These are phyloP conservation scores for Machimus rusticus DNA, from an alignment of 2,888 invertebrate genomes.

Conservation along the genomic window DNA sequence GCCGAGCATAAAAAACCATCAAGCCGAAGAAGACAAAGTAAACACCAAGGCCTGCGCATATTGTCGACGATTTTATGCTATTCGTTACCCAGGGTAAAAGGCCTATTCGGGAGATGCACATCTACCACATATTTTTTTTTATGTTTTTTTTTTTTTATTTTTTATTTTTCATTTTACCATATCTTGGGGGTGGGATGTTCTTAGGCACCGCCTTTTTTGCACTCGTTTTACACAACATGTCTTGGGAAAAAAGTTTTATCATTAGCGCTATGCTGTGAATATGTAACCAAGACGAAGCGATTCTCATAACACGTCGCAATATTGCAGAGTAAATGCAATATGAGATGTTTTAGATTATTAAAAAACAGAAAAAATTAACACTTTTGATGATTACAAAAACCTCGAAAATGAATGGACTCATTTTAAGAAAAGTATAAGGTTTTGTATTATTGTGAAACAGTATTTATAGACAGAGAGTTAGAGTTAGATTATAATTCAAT, in stretches of 20 bases:
- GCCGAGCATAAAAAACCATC: neutral
- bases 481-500: too few relatives aligned
- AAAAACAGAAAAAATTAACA: neutral
- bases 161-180: neutral
- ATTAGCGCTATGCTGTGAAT: neutral
- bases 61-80: neutral
- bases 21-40: neutral
- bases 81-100: neutral
- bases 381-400: neutral
- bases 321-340: neutral
- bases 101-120: neutral
- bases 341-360: neutral
- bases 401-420: neutral
- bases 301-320: neutral
- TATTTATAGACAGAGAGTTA: too few relatives aligned
- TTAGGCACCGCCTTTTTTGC: neutral
- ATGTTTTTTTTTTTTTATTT: too few relatives aligned
- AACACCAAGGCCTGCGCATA: neutral
- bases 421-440: neutral
- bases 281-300: neutral
- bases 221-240: neutral
- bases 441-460: neutral
- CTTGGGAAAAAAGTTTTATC: neutral
- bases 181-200: neutral
- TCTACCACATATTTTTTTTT: neutral